Evolutionary conservation across 2,113 vertebrate species (phyloP).

Genomic region (Sapayoa aenigma): DNA sequence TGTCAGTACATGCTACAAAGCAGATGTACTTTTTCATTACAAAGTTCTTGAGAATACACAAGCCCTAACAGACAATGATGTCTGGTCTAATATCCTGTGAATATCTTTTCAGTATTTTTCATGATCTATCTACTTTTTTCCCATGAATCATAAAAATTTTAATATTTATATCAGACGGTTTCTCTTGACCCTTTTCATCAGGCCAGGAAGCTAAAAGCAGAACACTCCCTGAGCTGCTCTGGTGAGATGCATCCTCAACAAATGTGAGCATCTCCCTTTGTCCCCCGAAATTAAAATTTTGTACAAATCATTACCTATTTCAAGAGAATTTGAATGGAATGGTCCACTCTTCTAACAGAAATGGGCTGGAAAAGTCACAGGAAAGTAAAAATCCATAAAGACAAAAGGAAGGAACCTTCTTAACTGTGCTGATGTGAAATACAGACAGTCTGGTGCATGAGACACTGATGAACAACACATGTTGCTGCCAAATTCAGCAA

Average conservation of each 20-base stretch:
- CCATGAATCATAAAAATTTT: neutral
- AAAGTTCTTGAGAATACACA: neutral
- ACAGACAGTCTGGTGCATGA: neutral
- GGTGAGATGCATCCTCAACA: neutral
- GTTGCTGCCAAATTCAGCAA: neutral
- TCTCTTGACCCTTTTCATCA: neutral
- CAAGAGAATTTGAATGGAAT: neutral
- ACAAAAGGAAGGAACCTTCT: neutral
- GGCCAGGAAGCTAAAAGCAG: neutral
- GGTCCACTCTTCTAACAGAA: neutral
- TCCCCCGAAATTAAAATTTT: neutral
- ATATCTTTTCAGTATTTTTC: neutral
- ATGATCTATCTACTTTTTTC: neutral
- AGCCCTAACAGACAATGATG: neutral
- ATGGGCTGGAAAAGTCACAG: neutral
- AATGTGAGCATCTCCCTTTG: neutral
- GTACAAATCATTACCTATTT: neutral
- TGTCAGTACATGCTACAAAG: neutral
- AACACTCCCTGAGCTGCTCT: fast-evolving
- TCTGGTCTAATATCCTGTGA: neutral
- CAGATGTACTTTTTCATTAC: neutral
- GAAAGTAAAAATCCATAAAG: neutral
- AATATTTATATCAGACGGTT: neutral
- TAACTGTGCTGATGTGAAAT: neutral
- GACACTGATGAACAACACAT: neutral